Base-by-base conservation (phyloP, 2,113 vertebrate genomes). In the Erythrolamprus reginae region DNA sequence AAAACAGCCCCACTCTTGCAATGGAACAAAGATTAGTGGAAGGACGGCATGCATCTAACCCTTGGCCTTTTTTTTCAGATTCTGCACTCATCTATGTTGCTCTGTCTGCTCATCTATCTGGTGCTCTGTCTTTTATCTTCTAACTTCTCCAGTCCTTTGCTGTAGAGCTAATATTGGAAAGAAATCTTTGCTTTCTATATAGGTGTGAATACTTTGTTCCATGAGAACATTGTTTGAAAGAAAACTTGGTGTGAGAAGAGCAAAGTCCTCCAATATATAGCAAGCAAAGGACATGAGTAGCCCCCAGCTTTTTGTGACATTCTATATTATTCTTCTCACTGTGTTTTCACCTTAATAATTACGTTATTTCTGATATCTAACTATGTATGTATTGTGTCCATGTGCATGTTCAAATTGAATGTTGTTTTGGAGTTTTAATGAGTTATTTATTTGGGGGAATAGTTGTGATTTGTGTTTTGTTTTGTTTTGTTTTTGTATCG, bases 281-380 rank as follows among this genome's bases (percentile, higher is more conserved):
- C 51, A 96, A 95, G 95, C 96, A 96, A 96, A 95, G 94, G 95
- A 95, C 95, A 95, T 91, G 92, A 89, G 95, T 94, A 96, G 92
- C 94, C 93, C 52, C 15, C 51, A 86, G 95, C 94, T 95, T 95
- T 93, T 95, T 95, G 92, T 95, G 93, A 33, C 93, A 95, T 94
- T 92, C n/a, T 53, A 88, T 95, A 92, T 94, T 91, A 92, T 95
- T 92, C 12, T 92, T 47, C 88, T 93, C 92, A 88, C 89, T 58
- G 84, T 87, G 94, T 94, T 90, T 89, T 94, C 94, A 95, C 87
- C 90, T 94, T 91, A 91, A 93, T 91, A 92, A 91, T 83, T 94
- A 26, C n/a, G 28, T 92, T 42, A 90, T 92, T 91, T 94, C 93
- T 28, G 88, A 95, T 93, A 91, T 92, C 87, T 88, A 93, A 92